Base-by-base conservation (phyloP, 2,113 vertebrate genomes). In the Arenaria interpres region DNA sequence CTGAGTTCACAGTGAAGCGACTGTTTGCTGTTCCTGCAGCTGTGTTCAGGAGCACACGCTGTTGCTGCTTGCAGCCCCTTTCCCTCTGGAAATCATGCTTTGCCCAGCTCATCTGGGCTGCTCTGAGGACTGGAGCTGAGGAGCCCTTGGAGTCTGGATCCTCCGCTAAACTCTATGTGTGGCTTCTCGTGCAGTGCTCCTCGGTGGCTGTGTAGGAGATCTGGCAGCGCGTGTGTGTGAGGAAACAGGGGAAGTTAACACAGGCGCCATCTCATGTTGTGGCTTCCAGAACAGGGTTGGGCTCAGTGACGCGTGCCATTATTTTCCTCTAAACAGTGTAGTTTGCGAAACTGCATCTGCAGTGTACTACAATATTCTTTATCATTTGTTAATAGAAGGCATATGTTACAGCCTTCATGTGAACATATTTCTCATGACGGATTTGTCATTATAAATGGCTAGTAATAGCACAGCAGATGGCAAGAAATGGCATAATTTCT, bases 401-500 rank as follows among this genome's bases (percentile, higher is more conserved):
- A 91, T 96, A 96, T 96, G 97, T 91, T 79, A 83, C 54, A 62
- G 50, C 54, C 53, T 87, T 81, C 79, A 46, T 76, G 75, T 67
- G 75, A 94, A 84, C 89, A 88, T 91, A 93, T 93, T 96, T 82
- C 89, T 96, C 84, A 45, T 91, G 92, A 93, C 1, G 30, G 91
- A 89, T 94, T 93, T 96, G 92, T 96, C 92, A 39, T 92, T 91
- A 85, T 90, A 74, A 95, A 76, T 1, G 45, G 77, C 62, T 72
- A 32, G 76, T 75, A 89, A 57, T 69, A 94, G 82, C 86, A 77
- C 23, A 94, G 56, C 97, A 97, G 96, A 97, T 97, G 72, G 89
- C 56, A 85, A 54, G 67, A 82, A 83, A 46, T 0, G 0, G 54
- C 41, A 28, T 84, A 20, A 64, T 85, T 95, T 88, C 69, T 66